Evolutionary conservation across 1,140 invertebrate genomes (phyloP), one percentile per base, ranked within the genome.

Genomic region (Acyrthosiphon pisum): DNA sequence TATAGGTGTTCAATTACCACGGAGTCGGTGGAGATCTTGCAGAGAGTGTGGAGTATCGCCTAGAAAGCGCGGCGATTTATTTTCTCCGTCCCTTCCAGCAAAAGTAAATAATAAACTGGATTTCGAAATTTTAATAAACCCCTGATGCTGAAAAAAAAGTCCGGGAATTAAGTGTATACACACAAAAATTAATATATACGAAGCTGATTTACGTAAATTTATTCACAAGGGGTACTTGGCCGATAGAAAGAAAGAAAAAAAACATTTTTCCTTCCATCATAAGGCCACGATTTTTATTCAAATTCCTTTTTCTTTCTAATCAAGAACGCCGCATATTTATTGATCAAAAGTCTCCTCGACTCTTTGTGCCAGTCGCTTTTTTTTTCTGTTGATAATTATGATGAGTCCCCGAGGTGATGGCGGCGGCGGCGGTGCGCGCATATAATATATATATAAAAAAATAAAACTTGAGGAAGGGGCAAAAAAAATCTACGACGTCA

Each of bases 181-280:
- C 91, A 86, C 81, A 93, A 93, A 93, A 93, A 93, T 93, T 93
- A 93, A 93, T 93, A 83, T 93, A 93, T 93, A 93, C 91, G 76
- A 86, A 93, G 91, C 91, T 93, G 91, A 93, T 93, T 93, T 93
- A 93, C 91, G 91, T 93, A 93, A 93, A 93, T 93, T 93, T 93
- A 93, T 93, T 93, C 91, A 93, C 91, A 30, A 92, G 91, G 81
- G 81, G 91, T 56, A 93, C 91, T 93, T 93, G 91, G 91, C 76
- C 48, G 48, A 83, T 26, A 30, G 46, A 68, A 48, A 91, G 48
- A 84, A 92, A 92, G 90, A 76, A 56, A 81, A 93, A 53, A 93
- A 86, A 93, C 81, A 84, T 86, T 93, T 93, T 93, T 86, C 48
- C 35, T 56, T 86, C 48, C 50, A 86, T 93, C 91, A 35, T 35